Conservation (phyloP, 23 tunicate species). For the Ciona savignyi region DNA sequence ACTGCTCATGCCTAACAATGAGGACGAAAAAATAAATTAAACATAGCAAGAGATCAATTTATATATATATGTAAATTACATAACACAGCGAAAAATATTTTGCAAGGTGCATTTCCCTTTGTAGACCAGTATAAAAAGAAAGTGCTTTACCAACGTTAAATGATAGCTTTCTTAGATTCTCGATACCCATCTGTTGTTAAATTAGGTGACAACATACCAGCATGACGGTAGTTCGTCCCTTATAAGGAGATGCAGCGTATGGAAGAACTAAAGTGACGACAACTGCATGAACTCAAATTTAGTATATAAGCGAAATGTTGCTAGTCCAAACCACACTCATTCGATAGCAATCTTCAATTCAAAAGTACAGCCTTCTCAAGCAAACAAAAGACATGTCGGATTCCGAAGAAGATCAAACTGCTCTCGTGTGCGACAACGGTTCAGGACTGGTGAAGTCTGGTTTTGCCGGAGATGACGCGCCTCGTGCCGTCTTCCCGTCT, state of each 20-base stretch:
- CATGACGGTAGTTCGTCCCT: background rate
- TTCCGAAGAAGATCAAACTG: background rate
- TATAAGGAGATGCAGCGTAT: background rate
- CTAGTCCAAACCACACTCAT: background rate
- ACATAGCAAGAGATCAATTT: too few species aligned
- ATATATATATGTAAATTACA: too few species aligned
- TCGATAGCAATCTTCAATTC: background rate
- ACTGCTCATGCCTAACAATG: too few species aligned
- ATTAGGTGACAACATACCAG: too few species aligned
- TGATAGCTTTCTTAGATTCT: too few species aligned
- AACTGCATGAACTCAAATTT: background rate
- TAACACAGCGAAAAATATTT: too few species aligned
- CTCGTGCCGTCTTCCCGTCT: background rate
- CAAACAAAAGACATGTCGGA: background rate
- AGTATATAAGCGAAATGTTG: background rate
- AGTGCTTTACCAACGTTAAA: too few species aligned
- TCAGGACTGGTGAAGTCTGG: background rate
- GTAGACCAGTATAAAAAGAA: too few species aligned
- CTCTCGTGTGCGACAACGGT: background rate
- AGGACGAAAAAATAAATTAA: too few species aligned
- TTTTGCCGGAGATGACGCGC: background rate
- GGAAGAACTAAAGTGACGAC: background rate
- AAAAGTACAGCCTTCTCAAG: background rate
- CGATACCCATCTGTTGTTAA: too few species aligned
- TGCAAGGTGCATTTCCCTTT: too few species aligned